Conservation (phyloP, 2,888 invertebrate genomes). For the Diaprepes abbreviatus region DNA sequence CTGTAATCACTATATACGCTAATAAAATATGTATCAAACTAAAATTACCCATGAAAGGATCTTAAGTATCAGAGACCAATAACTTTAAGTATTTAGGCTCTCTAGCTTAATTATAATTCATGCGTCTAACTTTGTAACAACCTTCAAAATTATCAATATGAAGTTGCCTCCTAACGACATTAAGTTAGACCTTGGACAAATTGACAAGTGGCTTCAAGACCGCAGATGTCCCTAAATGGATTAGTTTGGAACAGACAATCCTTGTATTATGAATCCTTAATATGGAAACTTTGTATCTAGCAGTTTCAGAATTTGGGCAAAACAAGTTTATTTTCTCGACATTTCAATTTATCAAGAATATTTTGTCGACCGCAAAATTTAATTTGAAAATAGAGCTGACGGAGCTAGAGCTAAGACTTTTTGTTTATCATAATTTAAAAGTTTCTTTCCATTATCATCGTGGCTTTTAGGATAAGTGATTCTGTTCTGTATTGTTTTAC, state of each 20-base stretch:
- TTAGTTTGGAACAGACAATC: conserved; percentile 31
- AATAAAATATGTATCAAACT: too few relatives aligned
- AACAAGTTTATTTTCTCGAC: background rate
- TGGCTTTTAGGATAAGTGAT: background rate
- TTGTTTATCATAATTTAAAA: background rate
- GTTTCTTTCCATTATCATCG: background rate
- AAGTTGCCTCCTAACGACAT: conserved; percentile 18
- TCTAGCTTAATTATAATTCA: conserved; percentile 1
- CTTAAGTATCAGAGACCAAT: too few relatives aligned
- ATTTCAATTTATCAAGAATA: background rate
- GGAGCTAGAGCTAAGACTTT: background rate
- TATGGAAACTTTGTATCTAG: conserved; percentile 23
- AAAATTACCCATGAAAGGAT: too few relatives aligned
- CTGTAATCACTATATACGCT: too few relatives aligned
- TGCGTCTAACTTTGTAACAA: background rate
- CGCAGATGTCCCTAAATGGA: conserved; percentile 46
- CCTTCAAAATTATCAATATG: conserved; percentile 14
- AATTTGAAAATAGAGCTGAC: background rate
- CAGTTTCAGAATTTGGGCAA: conserved; percentile 21
- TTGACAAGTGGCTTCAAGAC: conserved; percentile 36
- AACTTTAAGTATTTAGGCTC: background rate
- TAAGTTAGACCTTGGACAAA: conserved; percentile 39
- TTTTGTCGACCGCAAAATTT: background rate
- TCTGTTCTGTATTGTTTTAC: background rate
- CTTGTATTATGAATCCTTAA: too few relatives aligned